phyloP scores from a whole-genome alignment of 2,797 vertebrate genomes.

The Lateolabrax maculatus region DNA sequence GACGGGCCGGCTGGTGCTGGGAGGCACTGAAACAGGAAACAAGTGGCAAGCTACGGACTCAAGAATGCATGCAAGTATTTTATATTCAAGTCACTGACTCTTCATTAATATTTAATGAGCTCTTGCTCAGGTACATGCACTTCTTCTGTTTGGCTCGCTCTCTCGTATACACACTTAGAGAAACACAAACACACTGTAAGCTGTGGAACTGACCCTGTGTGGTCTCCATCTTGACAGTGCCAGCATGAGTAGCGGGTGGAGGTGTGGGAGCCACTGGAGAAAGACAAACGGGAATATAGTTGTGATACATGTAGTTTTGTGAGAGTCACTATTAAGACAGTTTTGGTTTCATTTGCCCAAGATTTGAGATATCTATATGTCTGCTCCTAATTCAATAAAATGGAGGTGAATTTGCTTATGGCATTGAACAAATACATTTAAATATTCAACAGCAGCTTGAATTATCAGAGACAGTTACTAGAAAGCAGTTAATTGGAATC shows the following conservation, averaged over 20 bases:
- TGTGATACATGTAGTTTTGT: background rate
- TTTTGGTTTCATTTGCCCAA: background rate
- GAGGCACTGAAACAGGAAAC: conserved; percentile 39
- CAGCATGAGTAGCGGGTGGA: conserved; percentile 63
- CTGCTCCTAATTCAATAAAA: background rate
- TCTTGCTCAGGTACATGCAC: background rate
- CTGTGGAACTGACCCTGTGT: conserved; percentile 51
- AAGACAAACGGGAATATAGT: conserved; percentile 30
- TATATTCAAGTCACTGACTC: background rate
- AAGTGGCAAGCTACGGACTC: background rate
- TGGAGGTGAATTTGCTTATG: background rate
- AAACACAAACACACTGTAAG: conserved; percentile 2
- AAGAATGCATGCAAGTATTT: background rate
- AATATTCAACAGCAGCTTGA: background rate
- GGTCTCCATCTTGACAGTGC: conserved; percentile 70
- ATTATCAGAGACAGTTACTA: background rate
- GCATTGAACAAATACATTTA: background rate
- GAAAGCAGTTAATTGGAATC: background rate
- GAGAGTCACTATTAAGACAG: no score
- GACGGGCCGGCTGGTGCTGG: conserved; percentile 49
- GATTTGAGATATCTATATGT: background rate
- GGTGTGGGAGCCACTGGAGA: conserved; percentile 63
- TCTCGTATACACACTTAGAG: background rate
- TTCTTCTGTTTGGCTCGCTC: background rate
- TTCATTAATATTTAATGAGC: background rate